Evolutionary conservation across 1,140 invertebrate species (phyloP).

Genomic region (Homarus americanus): DNA sequence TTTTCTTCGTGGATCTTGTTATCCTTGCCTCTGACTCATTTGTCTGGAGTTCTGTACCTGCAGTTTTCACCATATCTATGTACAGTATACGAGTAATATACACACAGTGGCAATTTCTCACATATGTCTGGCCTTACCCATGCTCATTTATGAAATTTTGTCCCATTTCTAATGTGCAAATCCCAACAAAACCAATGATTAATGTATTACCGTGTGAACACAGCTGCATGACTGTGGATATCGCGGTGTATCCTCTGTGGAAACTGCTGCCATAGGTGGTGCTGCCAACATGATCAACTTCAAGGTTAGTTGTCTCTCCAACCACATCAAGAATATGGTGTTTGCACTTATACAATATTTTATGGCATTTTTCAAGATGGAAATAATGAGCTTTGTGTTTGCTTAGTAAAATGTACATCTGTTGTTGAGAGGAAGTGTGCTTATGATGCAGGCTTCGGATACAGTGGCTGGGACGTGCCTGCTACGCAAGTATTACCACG

Average conservation of each 20-base stretch:
- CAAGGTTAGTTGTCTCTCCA: conserved; percentile 70
- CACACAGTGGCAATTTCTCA: background rate
- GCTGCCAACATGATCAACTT: conserved; percentile 80
- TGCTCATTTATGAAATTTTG: background rate
- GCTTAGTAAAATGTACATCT: background rate
- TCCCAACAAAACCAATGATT: too few species aligned
- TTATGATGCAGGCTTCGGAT: conserved; percentile 23
- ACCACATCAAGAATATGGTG: too few species aligned
- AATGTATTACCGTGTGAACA: background rate
- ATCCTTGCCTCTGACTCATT: too few species aligned
- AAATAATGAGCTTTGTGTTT: too few species aligned
- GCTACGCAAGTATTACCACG: conserved; percentile 57
- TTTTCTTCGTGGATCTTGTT: too few species aligned
- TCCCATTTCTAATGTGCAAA: background rate
- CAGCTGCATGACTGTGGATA: conserved; percentile 79
- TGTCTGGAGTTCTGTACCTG: too few species aligned
- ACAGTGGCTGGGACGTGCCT: conserved; percentile 48
- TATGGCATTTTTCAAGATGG: too few species aligned
- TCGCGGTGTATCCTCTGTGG: conserved; percentile 71
- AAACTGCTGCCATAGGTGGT: conserved; percentile 79
- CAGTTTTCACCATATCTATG: too few species aligned
- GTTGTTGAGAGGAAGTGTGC: background rate
- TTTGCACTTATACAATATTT: too few species aligned
- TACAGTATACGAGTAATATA: background rate
- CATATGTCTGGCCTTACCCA: background rate